These are phyloP conservation scores for Catamblyrhynchus diadema DNA, from an alignment of 2,797 vertebrate species.

Conservation along the genomic window DNA sequence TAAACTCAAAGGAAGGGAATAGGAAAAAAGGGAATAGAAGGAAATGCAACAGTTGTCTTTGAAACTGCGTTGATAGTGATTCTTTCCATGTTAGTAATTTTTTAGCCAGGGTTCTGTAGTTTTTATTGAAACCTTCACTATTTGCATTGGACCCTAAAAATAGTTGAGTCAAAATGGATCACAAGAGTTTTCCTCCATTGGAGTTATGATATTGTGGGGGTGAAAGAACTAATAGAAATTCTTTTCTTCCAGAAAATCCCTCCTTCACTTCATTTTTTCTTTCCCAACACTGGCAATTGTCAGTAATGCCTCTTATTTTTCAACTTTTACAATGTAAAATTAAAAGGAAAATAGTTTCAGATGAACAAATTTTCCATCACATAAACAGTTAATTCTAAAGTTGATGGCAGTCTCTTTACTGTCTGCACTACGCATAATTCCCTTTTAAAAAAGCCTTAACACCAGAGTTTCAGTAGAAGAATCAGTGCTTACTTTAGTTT, in stretches of 20 bases:
- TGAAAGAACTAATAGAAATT: background rate
- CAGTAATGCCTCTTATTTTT: background rate
- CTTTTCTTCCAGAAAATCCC: background rate
- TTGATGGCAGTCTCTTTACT: background rate
- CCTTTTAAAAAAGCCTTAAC: constrained; percentile 31
- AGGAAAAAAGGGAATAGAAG: background rate
- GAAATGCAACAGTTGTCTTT: constrained; percentile 9
- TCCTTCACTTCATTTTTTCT: background rate
- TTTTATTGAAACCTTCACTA: background rate
- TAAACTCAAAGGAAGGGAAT: background rate
- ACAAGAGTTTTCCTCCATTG: background rate
- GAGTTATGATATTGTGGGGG: background rate
- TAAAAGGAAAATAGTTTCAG: background rate
- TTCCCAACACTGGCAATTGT: background rate
- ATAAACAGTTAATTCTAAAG: background rate
- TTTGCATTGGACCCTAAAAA: background rate
- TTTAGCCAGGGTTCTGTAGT: background rate
- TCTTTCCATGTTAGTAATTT: background rate
- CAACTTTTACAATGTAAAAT: background rate
- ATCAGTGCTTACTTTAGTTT: background rate
- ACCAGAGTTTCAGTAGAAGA: constrained; percentile 11
- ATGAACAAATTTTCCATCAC: background rate
- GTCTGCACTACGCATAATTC: background rate
- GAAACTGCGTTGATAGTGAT: background rate
- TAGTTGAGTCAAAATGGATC: background rate